Evolutionary conservation across 2,797 vertebrate genomes (phyloP).

Genomic region (Hemibagrus guttatus): DNA sequence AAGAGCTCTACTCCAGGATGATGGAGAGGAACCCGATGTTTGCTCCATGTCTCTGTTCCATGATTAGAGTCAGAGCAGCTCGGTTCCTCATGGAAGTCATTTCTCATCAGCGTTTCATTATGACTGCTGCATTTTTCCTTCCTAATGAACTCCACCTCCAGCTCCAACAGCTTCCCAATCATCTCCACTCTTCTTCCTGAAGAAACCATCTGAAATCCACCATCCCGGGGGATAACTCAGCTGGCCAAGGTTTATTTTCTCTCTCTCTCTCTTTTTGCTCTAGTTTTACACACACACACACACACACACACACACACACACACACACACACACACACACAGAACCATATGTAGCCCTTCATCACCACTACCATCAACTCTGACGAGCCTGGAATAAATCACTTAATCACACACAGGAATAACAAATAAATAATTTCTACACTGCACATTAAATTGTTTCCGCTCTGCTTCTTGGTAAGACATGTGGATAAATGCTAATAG

Average conservation of each 20-base stretch:
- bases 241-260: conserved; percentile 11
- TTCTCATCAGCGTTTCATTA: conserved; percentile 48
- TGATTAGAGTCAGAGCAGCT: conserved; percentile 43
- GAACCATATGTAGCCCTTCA: conserved; percentile 18
- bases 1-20: conserved; percentile 19
- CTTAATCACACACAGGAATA: conserved; percentile 6
- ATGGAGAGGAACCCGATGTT: conserved; percentile 51
- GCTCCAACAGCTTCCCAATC: conserved; percentile 26
- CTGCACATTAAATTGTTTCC: conserved; percentile 3
- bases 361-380: not conserved
- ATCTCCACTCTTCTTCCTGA: conserved; percentile 29
- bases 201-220: conserved; percentile 29
- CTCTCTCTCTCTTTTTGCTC: not conserved
- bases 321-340: conserved; percentile 16
- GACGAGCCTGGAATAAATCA: conserved; percentile 19
- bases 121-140: conserved; percentile 38
- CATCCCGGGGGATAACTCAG: conserved; percentile 18
- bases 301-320: conserved; percentile 11
- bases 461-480: not conserved
- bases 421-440: conserved; percentile 8
- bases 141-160: conserved; percentile 17
- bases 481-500: not conserved
- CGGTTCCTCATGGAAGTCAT: conserved; percentile 51
- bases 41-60: conserved; percentile 31
- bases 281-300: conserved; percentile 4